A percentile compares a stretch with the other conserved stretches of the same genome.
Conservation (phyloP, 2,888 invertebrate species). For the Tigriopus californicus region DNA sequence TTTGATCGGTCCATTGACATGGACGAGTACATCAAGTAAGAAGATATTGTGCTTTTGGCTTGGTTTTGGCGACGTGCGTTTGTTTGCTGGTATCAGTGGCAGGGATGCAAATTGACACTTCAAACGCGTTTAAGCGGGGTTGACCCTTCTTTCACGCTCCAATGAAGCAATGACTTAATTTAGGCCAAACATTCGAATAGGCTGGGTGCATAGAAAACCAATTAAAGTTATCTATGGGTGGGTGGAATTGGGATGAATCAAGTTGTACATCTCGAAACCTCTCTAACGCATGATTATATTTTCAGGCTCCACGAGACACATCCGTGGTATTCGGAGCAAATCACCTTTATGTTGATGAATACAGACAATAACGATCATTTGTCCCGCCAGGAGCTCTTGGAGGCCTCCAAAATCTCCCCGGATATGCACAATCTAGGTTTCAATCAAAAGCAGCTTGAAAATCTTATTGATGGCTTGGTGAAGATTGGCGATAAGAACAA, state of each 20-base stretch:
- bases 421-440: slow-evolving; percentile 6
- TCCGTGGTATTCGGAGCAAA: slow-evolving; percentile 13
- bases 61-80: background rate
- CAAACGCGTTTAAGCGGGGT: too few species aligned
- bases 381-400: background rate
- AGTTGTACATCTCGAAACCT: too few species aligned
- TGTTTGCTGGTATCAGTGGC: background rate
- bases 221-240: too few species aligned
- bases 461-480: slow-evolving; percentile 5
- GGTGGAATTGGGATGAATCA: too few species aligned
- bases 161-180: too few species aligned
- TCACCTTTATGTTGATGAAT: slow-evolving; percentile 7
- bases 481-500: slow-evolving; percentile 8
- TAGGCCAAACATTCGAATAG: too few species aligned
- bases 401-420: slow-evolving; percentile 2
- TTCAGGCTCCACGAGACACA: background rate
- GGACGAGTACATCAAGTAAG: slow-evolving; percentile 4
- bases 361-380: slow-evolving; percentile 8
- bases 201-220: too few species aligned
- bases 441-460: slow-evolving; percentile 2
- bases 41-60: background rate
- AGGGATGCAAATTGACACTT: background rate
- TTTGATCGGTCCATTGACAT: slow-evolving; percentile 8
- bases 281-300: too few species aligned
- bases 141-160: too few species aligned